Conservation (phyloP, 2,888 invertebrate species). For the Spodoptera picta region DNA sequence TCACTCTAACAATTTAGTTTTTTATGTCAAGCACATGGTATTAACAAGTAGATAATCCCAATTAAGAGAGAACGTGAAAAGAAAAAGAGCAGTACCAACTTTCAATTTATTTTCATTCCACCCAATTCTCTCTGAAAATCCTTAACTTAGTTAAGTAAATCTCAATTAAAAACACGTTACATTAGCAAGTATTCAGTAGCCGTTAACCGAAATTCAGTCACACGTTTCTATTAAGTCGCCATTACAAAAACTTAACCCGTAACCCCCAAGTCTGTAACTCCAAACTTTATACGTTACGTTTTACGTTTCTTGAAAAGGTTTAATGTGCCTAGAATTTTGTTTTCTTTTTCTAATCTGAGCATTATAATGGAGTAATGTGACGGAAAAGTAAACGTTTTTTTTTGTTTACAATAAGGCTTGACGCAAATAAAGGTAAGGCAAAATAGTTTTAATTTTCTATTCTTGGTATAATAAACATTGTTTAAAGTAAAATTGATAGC, state of each 20-base stretch:
- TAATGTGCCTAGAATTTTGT: constrained; percentile 43
- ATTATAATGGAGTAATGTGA: constrained; percentile 9
- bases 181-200: constrained; percentile 48
- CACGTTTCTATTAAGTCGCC: constrained; percentile 66
- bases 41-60: too few relatives aligned
- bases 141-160: constrained; percentile 30
- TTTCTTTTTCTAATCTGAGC: constrained; percentile 18
- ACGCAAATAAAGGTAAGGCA: too few relatives aligned
- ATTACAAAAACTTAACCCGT: constrained; percentile 61
- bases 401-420: neutral
- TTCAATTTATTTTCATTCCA: constrained; percentile 35
- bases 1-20: too few relatives aligned
- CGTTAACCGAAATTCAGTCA: constrained; percentile 49
- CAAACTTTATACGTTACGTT: constrained; percentile 57
- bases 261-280: constrained; percentile 54
- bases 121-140: constrained; percentile 8
- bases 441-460: too few relatives aligned
- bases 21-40: too few relatives aligned
- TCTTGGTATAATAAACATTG: too few relatives aligned
- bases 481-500: too few relatives aligned
- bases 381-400: too few relatives aligned
- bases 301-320: constrained; percentile 44
- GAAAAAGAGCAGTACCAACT: constrained; percentile 11
- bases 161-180: constrained; percentile 50
- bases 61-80: constrained; percentile 10